Base-by-base conservation (phyloP, 2,888 invertebrate genomes). In the Catocala nupta region DNA sequence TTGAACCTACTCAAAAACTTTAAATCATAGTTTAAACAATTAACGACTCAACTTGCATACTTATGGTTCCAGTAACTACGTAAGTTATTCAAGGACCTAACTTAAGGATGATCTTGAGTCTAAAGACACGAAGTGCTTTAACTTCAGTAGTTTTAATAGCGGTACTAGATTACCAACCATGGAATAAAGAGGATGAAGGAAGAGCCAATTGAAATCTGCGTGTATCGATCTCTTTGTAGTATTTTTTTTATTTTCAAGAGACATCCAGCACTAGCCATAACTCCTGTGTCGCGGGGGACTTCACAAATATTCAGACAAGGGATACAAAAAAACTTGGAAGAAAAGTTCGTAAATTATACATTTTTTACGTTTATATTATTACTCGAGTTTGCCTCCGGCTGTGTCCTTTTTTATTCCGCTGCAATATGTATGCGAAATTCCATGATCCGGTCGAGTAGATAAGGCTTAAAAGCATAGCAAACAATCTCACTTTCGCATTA, bases 101-200 rank as follows among this genome's bases (percentile, higher is more conserved):
- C 34, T 54, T 45, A 45, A 39, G 12, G 12, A 49, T 33, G 7
- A 13, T 59, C 42, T 33, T 42, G 33, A 53, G 39, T 11, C 34
- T 50, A 12, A 44, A 44, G 39, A 49, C 42, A 50, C 11, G 13
- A 51, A 43, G 12, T 44, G n/a, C 16, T 45, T 45, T 13, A 44
- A 13, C 36, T 11, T 50, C 36, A 58, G 36, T 36, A 51, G 51
- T 58, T 58, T 58, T 57, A 57, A 57, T 57, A 44, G 51, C 34
- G 11, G 43, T 16, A 8, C 25, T 8, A 39, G 25, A 4, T 51
- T 36, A 51, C 34, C 7, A 44, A 44, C 6, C 43, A 43, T 5
- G n/a, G 11, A 43, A 10, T 5, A 11, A 43, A 43, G 43, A 39
- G 2, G 8, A 39, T 8, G 36, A 39, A 39, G 8, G 36, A 39